These are phyloP conservation scores for Columba guinea DNA, from an alignment of 2,797 vertebrate genomes.

Conservation along the genomic window DNA sequence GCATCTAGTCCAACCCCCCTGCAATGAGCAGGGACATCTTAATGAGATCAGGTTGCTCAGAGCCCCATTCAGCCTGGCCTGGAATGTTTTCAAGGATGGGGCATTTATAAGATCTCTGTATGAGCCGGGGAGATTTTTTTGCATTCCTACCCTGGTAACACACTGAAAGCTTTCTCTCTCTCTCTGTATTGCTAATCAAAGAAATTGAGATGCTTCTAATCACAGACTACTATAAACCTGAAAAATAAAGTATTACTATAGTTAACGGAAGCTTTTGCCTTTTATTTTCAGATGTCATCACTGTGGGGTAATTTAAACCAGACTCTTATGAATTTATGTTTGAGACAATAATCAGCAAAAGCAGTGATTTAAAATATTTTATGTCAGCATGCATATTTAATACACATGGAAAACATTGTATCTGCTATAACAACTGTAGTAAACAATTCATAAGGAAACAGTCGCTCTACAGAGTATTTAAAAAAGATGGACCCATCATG, in stretches of 20 bases:
- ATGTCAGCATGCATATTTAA: not conserved
- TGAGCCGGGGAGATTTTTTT: not conserved
- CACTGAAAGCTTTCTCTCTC: not conserved
- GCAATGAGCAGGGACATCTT: too few relatives aligned
- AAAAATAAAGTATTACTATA: not conserved
- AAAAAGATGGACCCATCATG: too few relatives aligned
- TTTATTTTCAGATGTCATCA: not conserved
- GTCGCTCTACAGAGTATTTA: not conserved
- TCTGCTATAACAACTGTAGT: not conserved
- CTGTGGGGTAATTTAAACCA: not conserved
- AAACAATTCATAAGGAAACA: not conserved
- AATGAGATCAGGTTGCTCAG: too few relatives aligned
- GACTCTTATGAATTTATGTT: not conserved
- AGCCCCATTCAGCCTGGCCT: too few relatives aligned
- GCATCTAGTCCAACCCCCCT: too few relatives aligned
- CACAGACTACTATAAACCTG: not conserved
- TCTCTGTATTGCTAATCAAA: not conserved
- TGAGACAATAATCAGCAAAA: slow-evolving; percentile 14
- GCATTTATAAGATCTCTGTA: too few relatives aligned
- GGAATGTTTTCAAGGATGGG: too few relatives aligned
- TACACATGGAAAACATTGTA: not conserved
- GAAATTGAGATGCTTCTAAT: not conserved
- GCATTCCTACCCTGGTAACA: not conserved
- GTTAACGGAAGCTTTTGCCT: not conserved
- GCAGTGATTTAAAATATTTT: not conserved